Evolutionary conservation across 1,140 invertebrate genomes (phyloP).

Genomic region (Caenorhabditis remanei): DNA sequence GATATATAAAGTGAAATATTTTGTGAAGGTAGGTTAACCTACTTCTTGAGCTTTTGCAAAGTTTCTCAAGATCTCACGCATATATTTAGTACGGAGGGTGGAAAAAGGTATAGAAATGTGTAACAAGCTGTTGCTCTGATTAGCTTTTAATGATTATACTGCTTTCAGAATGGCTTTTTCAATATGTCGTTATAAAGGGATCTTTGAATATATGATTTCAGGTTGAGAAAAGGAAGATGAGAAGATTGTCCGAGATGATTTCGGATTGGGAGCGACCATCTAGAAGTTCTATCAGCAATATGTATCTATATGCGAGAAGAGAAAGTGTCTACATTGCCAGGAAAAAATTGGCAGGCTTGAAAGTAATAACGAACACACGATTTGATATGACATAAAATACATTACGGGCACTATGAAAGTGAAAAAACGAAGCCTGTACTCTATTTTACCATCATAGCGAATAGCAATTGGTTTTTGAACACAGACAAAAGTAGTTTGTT

Average conservation of each 20-base stretch:
- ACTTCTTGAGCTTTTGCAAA: conserved; percentile 4
- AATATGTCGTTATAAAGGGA: not conserved
- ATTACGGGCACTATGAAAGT: not conserved
- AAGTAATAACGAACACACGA: conserved; percentile 47
- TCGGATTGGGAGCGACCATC: conserved; percentile 76
- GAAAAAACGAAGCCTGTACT: not conserved
- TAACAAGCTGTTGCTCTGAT: conserved; percentile 40
- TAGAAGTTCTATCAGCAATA: conserved; percentile 73
- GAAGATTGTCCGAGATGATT: conserved; percentile 77
- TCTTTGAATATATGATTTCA: conserved; percentile 56
- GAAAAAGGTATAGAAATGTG: not conserved
- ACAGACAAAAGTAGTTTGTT: not conserved
- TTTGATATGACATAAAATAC: not conserved
- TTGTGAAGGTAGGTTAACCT: conserved; percentile 21
- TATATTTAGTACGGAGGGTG: not conserved
- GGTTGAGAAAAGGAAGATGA: conserved; percentile 71
- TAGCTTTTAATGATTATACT: conserved; percentile 30
- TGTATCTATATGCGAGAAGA: conserved; percentile 75
- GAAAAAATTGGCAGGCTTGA: conserved; percentile 76
- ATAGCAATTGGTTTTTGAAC: not conserved
- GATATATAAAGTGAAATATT: not conserved
- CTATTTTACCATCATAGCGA: not conserved
- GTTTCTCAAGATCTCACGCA: not conserved
- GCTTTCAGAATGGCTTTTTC: conserved; percentile 23
- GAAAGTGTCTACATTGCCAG: conserved; percentile 77